Evolutionary conservation across 2,888 invertebrate genomes (phyloP), one percentile per base, ranked within the genome.

Genomic region (Acleris holmiana): DNA sequence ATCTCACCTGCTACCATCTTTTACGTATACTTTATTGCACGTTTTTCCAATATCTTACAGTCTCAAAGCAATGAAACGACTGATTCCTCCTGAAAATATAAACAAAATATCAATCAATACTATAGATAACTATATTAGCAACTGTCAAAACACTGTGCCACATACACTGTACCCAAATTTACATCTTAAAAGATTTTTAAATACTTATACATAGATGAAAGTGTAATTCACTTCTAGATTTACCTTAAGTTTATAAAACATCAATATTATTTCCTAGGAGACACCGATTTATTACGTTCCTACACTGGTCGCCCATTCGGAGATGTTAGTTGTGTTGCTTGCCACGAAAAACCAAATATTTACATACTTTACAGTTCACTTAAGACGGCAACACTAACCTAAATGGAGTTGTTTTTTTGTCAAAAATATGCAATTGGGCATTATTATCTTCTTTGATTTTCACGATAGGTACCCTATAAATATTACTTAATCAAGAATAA

Each of bases 191-290:
- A 41, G 67, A 57, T 68, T 35, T 29, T 40, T 19, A 55, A 59
- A 69, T 59, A 67, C 63, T 53, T 61, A 55, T n/a, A 18, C 64
- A 57, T 49, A 67, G 67, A 35, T 35, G 46, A 53, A n/a, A 49
- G 10, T 46, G 58, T 60, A 67, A 61, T 53, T 49, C 84, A 84
- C 79, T 75, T 78, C 56, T 59, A 66, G 64, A 67, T 70, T 68
- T 70, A 67, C 73, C 73, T 74, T 69, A 72, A 75, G 70, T 76
- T 68, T 71, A 67, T 65, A 77, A 82, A 84, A 87, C 79, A 91
- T 91, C 91, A 84, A 91, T 91, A 89, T 69, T 86, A 91, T 91
- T 89, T 89, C 91, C 91, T 86, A 85, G 91, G 91, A 88, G 88
- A 91, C 89, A 90, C 85, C 88, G 90, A 90, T 90, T 85, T 89